These are phyloP conservation scores for Perdita meconis DNA, from an alignment of 2,888 invertebrate genomes.

Conservation along the genomic window DNA sequence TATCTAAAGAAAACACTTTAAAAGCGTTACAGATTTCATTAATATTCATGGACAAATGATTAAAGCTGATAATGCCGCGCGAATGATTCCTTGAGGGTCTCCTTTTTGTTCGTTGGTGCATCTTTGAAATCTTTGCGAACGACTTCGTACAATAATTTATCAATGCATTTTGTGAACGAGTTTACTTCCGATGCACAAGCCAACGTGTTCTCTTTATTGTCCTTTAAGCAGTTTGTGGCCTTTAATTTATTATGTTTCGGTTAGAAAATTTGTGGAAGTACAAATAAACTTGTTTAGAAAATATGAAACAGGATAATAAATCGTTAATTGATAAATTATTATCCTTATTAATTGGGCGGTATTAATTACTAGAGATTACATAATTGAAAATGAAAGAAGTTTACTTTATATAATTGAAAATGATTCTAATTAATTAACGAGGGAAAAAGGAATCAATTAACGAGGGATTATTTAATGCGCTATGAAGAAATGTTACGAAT, in stretches of 20 bases:
- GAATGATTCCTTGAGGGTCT: background rate
- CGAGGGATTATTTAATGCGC: too few species aligned
- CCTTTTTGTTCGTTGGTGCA: background rate
- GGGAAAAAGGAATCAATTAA: too few species aligned
- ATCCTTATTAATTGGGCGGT: too few species aligned
- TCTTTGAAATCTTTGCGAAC: conserved; percentile 1
- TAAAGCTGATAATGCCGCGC: conserved; percentile 1
- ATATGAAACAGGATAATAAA: background rate
- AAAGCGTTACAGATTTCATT: background rate
- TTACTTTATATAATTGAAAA: too few species aligned
- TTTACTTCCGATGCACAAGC: conserved; percentile 1
- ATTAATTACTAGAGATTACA: too few species aligned
- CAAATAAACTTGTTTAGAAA: background rate
- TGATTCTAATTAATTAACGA: too few species aligned
- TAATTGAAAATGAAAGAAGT: too few species aligned
- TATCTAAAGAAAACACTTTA: background rate
- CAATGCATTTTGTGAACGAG: background rate
- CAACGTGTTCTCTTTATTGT: conserved; percentile 6
- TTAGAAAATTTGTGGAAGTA: background rate
- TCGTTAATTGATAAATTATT: background rate
- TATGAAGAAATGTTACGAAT: too few species aligned
- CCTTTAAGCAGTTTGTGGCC: background rate
- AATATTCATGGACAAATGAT: background rate
- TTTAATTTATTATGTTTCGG: background rate
- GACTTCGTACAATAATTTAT: conserved; percentile 11